Base-by-base conservation (phyloP, 2,113 vertebrate genomes). In the Festucalex cinctus region DNA sequence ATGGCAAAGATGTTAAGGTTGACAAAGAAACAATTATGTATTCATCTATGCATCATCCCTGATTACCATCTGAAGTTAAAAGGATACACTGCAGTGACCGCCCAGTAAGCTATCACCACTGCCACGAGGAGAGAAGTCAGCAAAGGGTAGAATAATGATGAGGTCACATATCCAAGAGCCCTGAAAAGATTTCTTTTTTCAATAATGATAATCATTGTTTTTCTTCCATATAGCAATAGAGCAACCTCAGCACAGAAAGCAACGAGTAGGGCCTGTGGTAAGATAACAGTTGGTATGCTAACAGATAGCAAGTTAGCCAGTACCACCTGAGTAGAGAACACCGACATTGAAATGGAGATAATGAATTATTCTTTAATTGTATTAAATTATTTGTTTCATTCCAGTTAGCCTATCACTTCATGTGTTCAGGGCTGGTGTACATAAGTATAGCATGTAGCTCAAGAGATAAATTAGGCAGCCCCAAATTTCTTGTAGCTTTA, bases 81-180 rank as follows among this genome's bases (percentile, higher is more conserved):
- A 88, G 93, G 96, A 99, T 99, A 98, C 97, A 99, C 94, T 0
- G 96, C 94, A 0, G 95, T 98, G 84, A 94, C 90, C 59, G 93
- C 94, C 96, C 97, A 99, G 86, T 98, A 98, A 1, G 95, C 93
- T 0, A 98, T 96, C 70, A 95, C 95, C 69, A 98, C 87, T 2
- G 94, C 91, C 59, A 98, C 74, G 51, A 98, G 89, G 77, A 90
- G 78, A 87, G 97, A 99, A 6, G 96, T 99, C 87, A 94, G 88
- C 69, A 99, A 74, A 0, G 96, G 97, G 88, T 95, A 98, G 5
- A 96, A 87, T 77, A 98, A 66, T 0, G 97, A 93, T 0, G 86
- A 94, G 94, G 96, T 98, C 77, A 99, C 88, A 4, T 95, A 89
- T 8, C 95, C 94, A 0, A 98, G 26, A 0, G 96, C 97, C 89